Base-by-base conservation (phyloP, 2,113 vertebrate species). In the Halichoerus grypus region DNA sequence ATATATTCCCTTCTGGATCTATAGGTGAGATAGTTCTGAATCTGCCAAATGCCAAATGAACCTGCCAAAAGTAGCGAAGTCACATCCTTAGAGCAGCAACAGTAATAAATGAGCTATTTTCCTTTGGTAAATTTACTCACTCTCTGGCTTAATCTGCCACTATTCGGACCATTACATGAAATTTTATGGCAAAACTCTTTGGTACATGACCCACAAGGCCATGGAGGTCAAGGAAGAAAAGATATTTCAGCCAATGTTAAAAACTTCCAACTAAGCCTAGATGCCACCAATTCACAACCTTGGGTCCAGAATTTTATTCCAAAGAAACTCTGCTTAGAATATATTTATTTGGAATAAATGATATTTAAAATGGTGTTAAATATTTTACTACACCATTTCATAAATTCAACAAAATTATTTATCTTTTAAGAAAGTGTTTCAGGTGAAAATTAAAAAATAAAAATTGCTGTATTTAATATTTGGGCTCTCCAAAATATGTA, bases 381-480 rank as follows among this genome's bases (percentile, higher is more conserved):
- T 42, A 90, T 77, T 86, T 94, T 94, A 63, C 11, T 84, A 86
- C 19, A 71, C 2, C 0, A 88, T 72, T 86, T 77, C 5, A 59
- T 59, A 36, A 28, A 53, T 26, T 18, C n/a, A 55, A 79, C 10
- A 22, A 55, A 95, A 28, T 31, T 19, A 89, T 94, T 91, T 83
- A 9, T 86, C 14, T 82, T 83, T 72, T 83, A 91, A 93, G n/a
- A n/a, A n/a, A 74, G 5, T 28, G 4, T 69, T 91, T 82, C 42
- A 53, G 22, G 22, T 96, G 12, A 82, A 51, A 72, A 85, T 61
- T 55, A 57, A 63, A 85, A 96, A 97, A 79, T 90, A 65, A 90
- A 93, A 90, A 87, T 61, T 6, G 53, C 0, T 59, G 69, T 21
- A 87, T 53, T 53, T 95, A 85, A 67, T 72, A 13, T 53, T 42